Evolutionary conservation across 2,888 invertebrate genomes (phyloP).

Genomic region (Congeria kusceri): DNA sequence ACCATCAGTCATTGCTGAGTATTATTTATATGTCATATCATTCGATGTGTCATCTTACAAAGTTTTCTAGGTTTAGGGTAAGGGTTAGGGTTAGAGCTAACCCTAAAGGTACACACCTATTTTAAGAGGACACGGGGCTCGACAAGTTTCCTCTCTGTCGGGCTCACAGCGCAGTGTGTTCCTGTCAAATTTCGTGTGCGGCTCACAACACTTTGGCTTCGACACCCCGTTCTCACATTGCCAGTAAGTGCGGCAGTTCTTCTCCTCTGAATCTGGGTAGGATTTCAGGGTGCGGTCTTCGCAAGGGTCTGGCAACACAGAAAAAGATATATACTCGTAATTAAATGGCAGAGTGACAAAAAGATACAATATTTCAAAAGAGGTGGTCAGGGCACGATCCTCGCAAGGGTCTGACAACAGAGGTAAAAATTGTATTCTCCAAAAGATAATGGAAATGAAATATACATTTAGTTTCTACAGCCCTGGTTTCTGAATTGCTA

Average conservation of each 20-base stretch:
- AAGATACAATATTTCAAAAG: no score
- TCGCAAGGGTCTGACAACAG: constrained; percentile 55
- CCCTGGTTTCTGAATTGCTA: no score
- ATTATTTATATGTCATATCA: no score
- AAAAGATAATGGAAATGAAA: no score
- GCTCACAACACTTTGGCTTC: constrained; percentile 43
- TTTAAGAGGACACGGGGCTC: constrained; percentile 48
- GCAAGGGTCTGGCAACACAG: constrained; percentile 58
- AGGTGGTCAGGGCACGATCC: constrained; percentile 2
- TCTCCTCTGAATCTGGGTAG: constrained; percentile 48
- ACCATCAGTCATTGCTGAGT: no score
- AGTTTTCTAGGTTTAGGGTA: no score
- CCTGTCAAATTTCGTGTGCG: constrained; percentile 38
- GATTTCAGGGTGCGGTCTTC: background rate
- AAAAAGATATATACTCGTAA: background rate
- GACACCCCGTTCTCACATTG: constrained; percentile 44
- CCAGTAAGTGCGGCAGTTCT: constrained; percentile 57
- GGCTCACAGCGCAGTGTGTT: constrained; percentile 21
- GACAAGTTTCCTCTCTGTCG: constrained; percentile 36
- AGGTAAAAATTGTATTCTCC: no score
- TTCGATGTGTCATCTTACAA: no score
- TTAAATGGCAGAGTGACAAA: no score
- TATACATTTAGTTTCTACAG: no score
- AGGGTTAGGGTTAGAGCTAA: no score
- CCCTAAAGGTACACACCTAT: constrained; percentile 24